Evolutionary conservation across 2,113 vertebrate genomes (phyloP).

Genomic region (Seriola dumerili): DNA sequence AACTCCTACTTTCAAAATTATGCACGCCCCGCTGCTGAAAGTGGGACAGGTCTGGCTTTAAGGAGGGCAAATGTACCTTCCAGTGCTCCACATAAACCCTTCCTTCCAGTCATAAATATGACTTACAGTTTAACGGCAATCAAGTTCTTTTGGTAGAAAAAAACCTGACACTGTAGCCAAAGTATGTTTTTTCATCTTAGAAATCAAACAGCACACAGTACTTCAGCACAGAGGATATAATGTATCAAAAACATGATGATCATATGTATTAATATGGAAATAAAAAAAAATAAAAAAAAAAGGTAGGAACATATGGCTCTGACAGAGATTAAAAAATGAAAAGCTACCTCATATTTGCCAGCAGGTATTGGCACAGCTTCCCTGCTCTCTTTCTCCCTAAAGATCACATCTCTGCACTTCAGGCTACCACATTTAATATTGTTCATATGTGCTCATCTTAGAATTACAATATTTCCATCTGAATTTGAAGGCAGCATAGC

Average conservation of each 20-base stretch:
- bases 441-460: slow-evolving; percentile 15
- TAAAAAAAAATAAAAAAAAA: neutral
- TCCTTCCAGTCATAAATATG: slow-evolving; percentile 44
- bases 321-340: slow-evolving; percentile 22
- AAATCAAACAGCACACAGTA: slow-evolving; percentile 5
- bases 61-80: slow-evolving; percentile 44
- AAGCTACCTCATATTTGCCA: slow-evolving; percentile 10
- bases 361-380: slow-evolving; percentile 30
- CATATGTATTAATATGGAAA: slow-evolving; percentile 24
- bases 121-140: slow-evolving; percentile 21
- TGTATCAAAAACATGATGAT: slow-evolving; percentile 18
- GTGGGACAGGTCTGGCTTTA: slow-evolving; percentile 57
- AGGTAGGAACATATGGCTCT: slow-evolving; percentile 26
- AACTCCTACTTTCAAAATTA: slow-evolving; percentile 49
- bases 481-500: slow-evolving; percentile 69
- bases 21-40: slow-evolving; percentile 34
- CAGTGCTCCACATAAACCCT: slow-evolving; percentile 55
- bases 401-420: slow-evolving; percentile 51
- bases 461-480: slow-evolving; percentile 47
- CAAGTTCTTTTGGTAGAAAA: slow-evolving; percentile 2
- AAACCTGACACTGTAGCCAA: slow-evolving; percentile 5
- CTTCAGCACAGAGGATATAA: neutral
- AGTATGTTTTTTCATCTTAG: neutral
- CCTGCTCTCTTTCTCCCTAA: slow-evolving; percentile 31
- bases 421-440: slow-evolving; percentile 36